Base-by-base conservation (phyloP, 1,140 invertebrate species). In the Atta cephalotes region DNA sequence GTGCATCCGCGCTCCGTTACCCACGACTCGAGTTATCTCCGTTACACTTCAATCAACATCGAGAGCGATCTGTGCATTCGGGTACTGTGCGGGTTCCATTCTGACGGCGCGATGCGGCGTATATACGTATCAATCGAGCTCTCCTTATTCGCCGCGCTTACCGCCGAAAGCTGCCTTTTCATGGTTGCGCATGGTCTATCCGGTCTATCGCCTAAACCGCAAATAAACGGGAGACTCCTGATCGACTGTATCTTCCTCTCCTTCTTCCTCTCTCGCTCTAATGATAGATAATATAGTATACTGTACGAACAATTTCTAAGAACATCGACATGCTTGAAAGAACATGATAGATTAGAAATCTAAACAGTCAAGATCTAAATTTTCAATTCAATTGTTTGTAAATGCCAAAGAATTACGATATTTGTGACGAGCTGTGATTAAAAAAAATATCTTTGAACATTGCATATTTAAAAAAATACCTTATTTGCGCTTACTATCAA, bases 1-100 rank as follows among this genome's bases (percentile, higher is more conserved):
- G 92, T 93, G 93, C 93, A 93, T 92, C 89, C 86, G 87, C 92
- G 92, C 93, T 95, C 87, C 89, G 90, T 77, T 93, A 90, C 87
- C 86, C 92, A 93, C 88, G 86, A 86, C 92, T 93, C 90, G 89
- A 93, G 92, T 94, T 95, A 95, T 95, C 94, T 94, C 87, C 90
- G 91, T 95, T 93, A 95, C 94, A 94, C 92, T 94, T 93, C 94
- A 92, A 95, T 95, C 94, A 94, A 95, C 93, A 94, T 93, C 86
- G 92, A 90, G 82, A 91, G 70, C 90, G 90, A 91, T 91, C 89
- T 91, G 84, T 58, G 89, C 89, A 89, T 87, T 89, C 87, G 63
- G 49, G 71, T 31, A 51, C 60, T 25, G 77, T 53, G 51, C 87
- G 74, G 39, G 63, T 88, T 84, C 82, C 66, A 49, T 77, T 51